Evolutionary conservation across 2,888 invertebrate species (phyloP).

Genomic region (Cyclophora albipunctata): DNA sequence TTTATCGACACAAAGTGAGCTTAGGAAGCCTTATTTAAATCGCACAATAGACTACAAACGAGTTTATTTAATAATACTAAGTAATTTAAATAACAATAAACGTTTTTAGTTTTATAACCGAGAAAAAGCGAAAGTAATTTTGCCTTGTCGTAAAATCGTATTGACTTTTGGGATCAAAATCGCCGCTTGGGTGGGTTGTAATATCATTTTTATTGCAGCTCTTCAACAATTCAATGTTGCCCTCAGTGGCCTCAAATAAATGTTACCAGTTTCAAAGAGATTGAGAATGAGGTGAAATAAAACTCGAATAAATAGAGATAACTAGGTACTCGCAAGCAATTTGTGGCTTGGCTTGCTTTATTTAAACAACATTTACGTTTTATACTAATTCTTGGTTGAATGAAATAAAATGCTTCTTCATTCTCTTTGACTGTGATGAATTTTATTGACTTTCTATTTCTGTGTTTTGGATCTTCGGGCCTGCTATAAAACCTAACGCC

Average conservation of each 20-base stretch:
- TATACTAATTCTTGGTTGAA: no score
- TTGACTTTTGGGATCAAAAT: conserved; percentile 21
- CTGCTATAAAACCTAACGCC: no score
- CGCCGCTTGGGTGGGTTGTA: conserved; percentile 20
- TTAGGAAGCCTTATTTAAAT: no score
- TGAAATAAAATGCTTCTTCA: no score
- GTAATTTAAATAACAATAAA: conserved; percentile 6
- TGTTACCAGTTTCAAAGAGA: conserved; percentile 1
- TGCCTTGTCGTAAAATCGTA: conserved; percentile 30
- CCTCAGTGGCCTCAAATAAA: conserved; percentile 18
- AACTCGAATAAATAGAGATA: no score
- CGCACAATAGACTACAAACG: no score
- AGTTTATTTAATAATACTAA: not conserved
- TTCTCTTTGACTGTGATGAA: not conserved
- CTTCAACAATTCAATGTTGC: conserved; percentile 20
- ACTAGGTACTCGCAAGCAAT: no score
- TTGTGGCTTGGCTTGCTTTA: no score
- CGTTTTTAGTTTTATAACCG: conserved; percentile 23
- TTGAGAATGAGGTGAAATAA: no score
- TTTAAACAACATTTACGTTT: no score
- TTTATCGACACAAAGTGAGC: no score
- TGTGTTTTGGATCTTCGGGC: not conserved
- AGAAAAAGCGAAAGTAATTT: conserved; percentile 29
- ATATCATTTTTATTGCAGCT: conserved; percentile 29
- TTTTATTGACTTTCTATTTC: not conserved